phyloP scores from a whole-genome alignment of 2,797 vertebrate species.

The Phoxinus dragarum region DNA sequence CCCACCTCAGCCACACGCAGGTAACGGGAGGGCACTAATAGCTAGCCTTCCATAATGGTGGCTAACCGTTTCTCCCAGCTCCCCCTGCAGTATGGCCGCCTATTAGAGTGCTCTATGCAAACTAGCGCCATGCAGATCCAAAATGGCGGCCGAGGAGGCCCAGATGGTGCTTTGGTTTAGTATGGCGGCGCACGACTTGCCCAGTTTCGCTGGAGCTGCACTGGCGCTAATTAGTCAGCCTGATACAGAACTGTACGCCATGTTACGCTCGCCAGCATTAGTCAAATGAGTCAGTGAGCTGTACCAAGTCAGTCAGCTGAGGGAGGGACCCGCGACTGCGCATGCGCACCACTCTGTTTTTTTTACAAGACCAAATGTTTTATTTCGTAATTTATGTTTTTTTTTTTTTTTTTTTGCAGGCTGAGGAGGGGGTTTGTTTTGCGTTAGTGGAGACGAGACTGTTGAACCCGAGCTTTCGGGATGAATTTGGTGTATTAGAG shows the following conservation, averaged over 20 bases:
- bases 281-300: slow-evolving; percentile 65
- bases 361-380: slow-evolving; percentile 44
- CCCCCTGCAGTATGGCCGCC: slow-evolving; percentile 35
- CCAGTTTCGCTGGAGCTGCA: slow-evolving; percentile 38
- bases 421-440: slow-evolving; percentile 42
- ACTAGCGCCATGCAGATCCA: slow-evolving; percentile 48
- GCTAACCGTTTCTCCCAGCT: slow-evolving; percentile 35
- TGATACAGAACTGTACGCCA: slow-evolving; percentile 54
- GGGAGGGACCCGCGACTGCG: slow-evolving; percentile 50
- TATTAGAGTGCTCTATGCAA: slow-evolving; percentile 41
- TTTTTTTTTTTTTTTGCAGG: neutral
- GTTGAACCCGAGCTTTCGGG: slow-evolving; percentile 21
- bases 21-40: slow-evolving; percentile 30
- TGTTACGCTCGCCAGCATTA: slow-evolving; percentile 60
- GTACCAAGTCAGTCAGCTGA: slow-evolving; percentile 52
- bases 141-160: slow-evolving; percentile 61
- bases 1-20: slow-evolving; percentile 39
- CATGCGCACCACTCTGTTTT: slow-evolving; percentile 54
- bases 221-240: slow-evolving; percentile 57
- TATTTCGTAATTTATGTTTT: slow-evolving; percentile 33
- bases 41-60: slow-evolving; percentile 44
- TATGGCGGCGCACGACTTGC: slow-evolving; percentile 33
- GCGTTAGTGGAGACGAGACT: slow-evolving; percentile 17
- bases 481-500: slow-evolving; percentile 45
- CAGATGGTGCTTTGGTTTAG: slow-evolving; percentile 51